Percentiles rank a stretch among this genome's conserved stretches.
Conservation (phyloP, 2,888 invertebrate species). For the Dasypogon diadema region DNA sequence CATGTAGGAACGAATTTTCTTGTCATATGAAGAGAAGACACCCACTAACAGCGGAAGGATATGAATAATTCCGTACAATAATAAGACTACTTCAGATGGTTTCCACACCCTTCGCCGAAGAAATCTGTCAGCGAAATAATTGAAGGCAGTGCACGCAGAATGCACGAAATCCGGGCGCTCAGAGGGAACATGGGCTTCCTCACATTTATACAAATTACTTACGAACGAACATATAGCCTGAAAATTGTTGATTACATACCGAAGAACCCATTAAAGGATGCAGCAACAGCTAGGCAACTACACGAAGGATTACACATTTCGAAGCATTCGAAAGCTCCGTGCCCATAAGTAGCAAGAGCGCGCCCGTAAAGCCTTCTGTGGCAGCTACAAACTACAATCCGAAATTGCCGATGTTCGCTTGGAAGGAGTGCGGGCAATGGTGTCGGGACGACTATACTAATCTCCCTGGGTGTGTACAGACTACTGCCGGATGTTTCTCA, state of each 20-base stretch:
- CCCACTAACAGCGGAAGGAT: slow-evolving; percentile 33
- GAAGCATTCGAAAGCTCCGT: slow-evolving; percentile 23
- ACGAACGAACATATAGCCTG: slow-evolving; percentile 27
- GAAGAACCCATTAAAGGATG: slow-evolving; percentile 48
- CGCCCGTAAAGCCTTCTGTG: slow-evolving; percentile 22
- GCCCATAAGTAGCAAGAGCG: slow-evolving; percentile 22
- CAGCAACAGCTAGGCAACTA: slow-evolving; percentile 45
- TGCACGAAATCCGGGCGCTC: background rate
- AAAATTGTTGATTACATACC: slow-evolving; percentile 48
- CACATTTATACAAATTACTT: slow-evolving; percentile 47
- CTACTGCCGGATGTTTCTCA: background rate
- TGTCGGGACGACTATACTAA: slow-evolving; percentile 26
- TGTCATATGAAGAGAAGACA: background rate
- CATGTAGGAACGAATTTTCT: background rate
- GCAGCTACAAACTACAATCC: slow-evolving; percentile 8
- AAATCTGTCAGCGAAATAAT: slow-evolving; percentile 22
- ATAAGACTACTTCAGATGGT: slow-evolving; percentile 28
- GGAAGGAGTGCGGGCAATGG: background rate
- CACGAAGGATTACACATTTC: slow-evolving; percentile 50
- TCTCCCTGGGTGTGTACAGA: slow-evolving; percentile 46
- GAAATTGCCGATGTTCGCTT: slow-evolving; percentile 17
- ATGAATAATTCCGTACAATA: slow-evolving; percentile 37
- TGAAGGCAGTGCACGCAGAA: slow-evolving; percentile 12
- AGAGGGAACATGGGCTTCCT: background rate
- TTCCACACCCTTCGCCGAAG: background rate